Evolutionary conservation across 1,140 invertebrate species (phyloP), one percentile per base, ranked within the genome.

Genomic region (Phocides pigmalion): DNA sequence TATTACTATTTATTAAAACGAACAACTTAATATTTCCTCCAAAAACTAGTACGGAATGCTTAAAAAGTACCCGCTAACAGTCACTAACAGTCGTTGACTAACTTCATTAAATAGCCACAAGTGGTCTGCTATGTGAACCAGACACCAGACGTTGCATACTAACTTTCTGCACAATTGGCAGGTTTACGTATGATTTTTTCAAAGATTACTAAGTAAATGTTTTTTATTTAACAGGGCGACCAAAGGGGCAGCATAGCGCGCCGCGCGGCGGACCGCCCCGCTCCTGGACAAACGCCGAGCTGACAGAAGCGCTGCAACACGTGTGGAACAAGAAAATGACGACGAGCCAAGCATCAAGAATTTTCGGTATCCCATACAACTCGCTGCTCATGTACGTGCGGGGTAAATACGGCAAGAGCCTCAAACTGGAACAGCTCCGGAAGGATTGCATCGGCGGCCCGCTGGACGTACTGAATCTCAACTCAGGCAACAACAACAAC

Each of bases 321-420:
- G 97, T 98, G 0, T 98, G 97, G 97, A 97, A 97, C 84, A 97
- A 97, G 79, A 97, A 97, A 79, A 97, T 98, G 96, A 98, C 97
- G n/a, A 98, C 97, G 0, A 97, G 96, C 65, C 97, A 98, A 86
- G 97, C 97, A 0, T 97, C 96, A 11, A 91, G 97, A 41, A 96
- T 97, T 73, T 98, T 97, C 82, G 97, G 97, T 4, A 98, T 98
- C 49, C 97, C 97, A 0, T 98, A 98, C 93, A 98, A 98, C 86
- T 97, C 96, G 15, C 90, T 98, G 0, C 92, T 98, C 11, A 97
- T 97, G 97, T 98, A 98, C 88, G 97, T 98, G 4, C 92, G 97
- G n/a, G 97, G 97, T 11, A 98, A 98, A 79, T 97, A 97, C 81
- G 97, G 97, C 0, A 98, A 98, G 82, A 97, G 96, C 71, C 90